A percentile compares a stretch with the other conserved stretches of the same genome.
These are phyloP conservation scores for Aptenodytes forsteri DNA, from an alignment of 2,113 vertebrate genomes.

Conservation along the genomic window DNA sequence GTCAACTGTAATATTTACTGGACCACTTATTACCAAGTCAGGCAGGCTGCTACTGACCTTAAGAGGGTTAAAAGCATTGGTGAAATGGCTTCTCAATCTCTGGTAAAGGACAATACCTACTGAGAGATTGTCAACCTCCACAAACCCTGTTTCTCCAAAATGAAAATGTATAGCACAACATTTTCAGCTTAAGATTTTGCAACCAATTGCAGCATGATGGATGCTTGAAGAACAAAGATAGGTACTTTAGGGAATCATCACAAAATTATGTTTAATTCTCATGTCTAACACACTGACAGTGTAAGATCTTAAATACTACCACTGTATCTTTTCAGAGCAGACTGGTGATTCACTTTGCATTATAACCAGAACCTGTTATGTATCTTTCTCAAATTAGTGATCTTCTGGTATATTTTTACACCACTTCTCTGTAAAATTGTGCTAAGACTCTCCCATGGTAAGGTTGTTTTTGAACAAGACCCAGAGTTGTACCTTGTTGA, in stretches of 20 bases:
- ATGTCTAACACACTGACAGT: neutral
- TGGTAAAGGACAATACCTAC: neutral
- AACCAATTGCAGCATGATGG: neutral
- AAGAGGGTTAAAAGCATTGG: neutral
- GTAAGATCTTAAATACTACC: neutral
- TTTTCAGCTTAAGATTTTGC: neutral
- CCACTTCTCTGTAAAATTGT: neutral
- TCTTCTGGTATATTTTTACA: neutral
- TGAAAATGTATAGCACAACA: neutral
- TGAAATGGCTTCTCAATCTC: neutral
- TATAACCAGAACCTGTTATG: neutral
- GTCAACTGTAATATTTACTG: neutral
- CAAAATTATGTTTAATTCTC: neutral
- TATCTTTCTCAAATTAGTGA: neutral
- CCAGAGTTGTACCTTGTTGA: neutral
- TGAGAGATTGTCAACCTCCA: neutral
- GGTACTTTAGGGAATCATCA: neutral
- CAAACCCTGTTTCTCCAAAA: neutral
- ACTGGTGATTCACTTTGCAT: neutral
- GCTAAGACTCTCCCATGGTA: neutral
- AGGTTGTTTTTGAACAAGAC: neutral
- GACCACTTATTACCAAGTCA: neutral
- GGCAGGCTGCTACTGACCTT: neutral
- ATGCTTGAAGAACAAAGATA: neutral
- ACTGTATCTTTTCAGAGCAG: neutral